These are phyloP conservation scores for Cerceris rybyensis DNA, from an alignment of 2,888 invertebrate genomes.

Conservation along the genomic window DNA sequence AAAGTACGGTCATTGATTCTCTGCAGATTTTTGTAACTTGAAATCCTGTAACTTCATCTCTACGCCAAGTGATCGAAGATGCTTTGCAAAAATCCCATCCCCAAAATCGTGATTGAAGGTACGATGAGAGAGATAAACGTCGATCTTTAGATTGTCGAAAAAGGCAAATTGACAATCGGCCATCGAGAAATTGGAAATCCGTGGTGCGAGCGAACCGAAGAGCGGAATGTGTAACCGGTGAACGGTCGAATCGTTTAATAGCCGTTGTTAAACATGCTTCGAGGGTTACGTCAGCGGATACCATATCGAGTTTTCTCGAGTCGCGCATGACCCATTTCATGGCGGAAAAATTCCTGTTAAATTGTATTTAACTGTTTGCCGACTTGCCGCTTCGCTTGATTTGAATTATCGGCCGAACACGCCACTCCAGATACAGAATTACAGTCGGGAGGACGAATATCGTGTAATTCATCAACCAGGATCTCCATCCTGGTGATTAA, in stretches of 20 bases:
- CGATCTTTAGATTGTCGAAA: too few relatives aligned
- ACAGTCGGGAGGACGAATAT: too few relatives aligned
- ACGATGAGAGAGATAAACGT: too few relatives aligned
- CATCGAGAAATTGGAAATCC: not conserved
- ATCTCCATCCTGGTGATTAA: too few relatives aligned
- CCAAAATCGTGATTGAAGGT: too few relatives aligned
- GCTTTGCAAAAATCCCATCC: too few relatives aligned
- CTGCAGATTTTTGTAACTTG: too few relatives aligned
- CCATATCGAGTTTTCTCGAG: slow-evolving; percentile 45
- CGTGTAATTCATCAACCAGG: too few relatives aligned
- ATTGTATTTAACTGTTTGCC: slow-evolving; percentile 6
- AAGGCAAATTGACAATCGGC: too few relatives aligned
- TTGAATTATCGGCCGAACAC: slow-evolving; percentile 7
- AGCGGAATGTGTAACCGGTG: slow-evolving; percentile 29
- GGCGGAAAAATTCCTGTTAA: slow-evolving; percentile 38
- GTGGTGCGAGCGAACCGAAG: not conserved
- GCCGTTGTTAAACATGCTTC: slow-evolving; percentile 43
- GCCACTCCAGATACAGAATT: not conserved
- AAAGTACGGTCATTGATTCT: too few relatives aligned
- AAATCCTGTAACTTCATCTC: too few relatives aligned
- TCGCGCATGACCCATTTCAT: slow-evolving; percentile 43
- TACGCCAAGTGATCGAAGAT: too few relatives aligned
- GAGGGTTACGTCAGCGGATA: slow-evolving; percentile 48
- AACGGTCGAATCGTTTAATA: slow-evolving; percentile 44
- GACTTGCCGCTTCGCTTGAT: slow-evolving; percentile 12